Conservation (phyloP, 2,113 vertebrate genomes). For the Lasiurus borealis region DNA sequence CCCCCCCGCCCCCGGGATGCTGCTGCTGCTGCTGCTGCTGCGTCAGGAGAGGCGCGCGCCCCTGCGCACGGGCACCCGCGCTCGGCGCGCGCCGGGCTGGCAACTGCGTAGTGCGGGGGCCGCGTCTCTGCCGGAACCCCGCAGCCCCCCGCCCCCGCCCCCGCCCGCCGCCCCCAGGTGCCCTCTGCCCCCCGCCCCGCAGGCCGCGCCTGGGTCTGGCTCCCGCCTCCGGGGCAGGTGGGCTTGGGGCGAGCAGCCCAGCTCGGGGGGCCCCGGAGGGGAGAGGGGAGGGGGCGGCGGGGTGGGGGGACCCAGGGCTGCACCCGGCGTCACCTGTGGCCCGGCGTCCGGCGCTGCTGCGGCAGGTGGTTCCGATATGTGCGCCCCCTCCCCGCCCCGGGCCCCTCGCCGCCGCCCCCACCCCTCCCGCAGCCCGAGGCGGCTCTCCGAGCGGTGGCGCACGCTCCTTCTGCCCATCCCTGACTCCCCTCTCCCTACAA, state of each 20-base stretch:
- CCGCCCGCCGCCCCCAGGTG: background rate
- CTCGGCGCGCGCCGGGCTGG: background rate
- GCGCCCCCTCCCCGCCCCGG: too few relatives aligned
- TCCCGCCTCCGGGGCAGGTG: background rate
- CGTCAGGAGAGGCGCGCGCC: constrained; percentile 47
- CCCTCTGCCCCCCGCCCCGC: background rate
- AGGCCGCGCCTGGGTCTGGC: background rate
- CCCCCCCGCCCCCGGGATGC: too few relatives aligned
- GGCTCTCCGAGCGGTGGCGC: too few relatives aligned
- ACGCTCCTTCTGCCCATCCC: too few relatives aligned
- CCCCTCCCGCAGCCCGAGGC: too few relatives aligned
- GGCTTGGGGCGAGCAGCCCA: background rate
- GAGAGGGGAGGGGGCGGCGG: background rate
- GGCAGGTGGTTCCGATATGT: too few relatives aligned
- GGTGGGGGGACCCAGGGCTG: background rate
- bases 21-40: background rate
- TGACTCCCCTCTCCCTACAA: too few relatives aligned
- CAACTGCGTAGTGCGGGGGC: background rate
- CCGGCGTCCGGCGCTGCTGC: too few relatives aligned
- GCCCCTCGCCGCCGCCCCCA: too few relatives aligned
- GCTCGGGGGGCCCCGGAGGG: background rate
- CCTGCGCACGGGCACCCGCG: background rate
- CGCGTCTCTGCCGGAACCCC: background rate
- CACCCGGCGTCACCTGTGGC: constrained; percentile 55
- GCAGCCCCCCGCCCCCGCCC: background rate